Evolutionary conservation across 2,797 vertebrate species (phyloP).

Genomic region (Argya squamiceps): DNA sequence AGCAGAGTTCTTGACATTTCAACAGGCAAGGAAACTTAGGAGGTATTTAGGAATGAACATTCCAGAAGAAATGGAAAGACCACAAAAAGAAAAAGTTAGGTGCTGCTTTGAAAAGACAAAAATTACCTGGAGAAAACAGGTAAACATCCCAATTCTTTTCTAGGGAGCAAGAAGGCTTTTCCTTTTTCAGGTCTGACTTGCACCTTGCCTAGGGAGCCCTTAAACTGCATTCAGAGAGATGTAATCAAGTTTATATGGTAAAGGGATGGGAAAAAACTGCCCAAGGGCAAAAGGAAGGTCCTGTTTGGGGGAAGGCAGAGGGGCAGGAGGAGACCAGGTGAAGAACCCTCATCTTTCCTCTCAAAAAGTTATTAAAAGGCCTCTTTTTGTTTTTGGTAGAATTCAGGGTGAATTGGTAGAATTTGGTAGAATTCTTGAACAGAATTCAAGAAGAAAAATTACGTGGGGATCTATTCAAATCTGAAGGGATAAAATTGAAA

Average conservation of each 20-base stretch:
- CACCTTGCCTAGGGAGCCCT: background rate
- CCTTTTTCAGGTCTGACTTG: background rate
- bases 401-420: too few relatives aligned
- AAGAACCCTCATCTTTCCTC: background rate
- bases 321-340: background rate
- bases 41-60: background rate
- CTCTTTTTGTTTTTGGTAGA: background rate
- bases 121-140: background rate
- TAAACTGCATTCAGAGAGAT: background rate
- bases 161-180: background rate
- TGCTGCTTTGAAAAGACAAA: background rate
- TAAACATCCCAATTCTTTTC: background rate
- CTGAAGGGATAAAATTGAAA: background rate
- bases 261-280: background rate
- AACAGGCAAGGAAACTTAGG: background rate
- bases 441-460: background rate
- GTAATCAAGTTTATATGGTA: background rate
- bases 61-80: background rate
- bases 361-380: background rate
- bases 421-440: too few relatives aligned
- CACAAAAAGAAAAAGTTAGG: background rate
- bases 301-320: background rate
- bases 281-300: background rate
- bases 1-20: slow-evolving; percentile 9
- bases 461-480: background rate